Evolutionary conservation across 2,888 invertebrate species (phyloP), one percentile per base, ranked within the genome.

Genomic region (Napeogenes sylphis): DNA sequence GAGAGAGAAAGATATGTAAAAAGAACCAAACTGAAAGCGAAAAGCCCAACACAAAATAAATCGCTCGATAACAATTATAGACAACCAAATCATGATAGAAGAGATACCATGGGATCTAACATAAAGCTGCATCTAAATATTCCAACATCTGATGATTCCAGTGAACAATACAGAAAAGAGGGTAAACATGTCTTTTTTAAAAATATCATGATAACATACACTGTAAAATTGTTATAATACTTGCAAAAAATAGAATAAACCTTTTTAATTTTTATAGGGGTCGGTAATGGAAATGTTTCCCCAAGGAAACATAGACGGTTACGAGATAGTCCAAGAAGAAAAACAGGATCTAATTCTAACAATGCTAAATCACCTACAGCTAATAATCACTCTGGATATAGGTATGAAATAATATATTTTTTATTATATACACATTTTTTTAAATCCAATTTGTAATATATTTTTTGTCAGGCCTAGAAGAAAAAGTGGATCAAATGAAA

Each of bases 261-360:
- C 35, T 35, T 42, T 3, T 10, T 10, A 3, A 42, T 10, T 8
- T 33, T 65, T 68, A 42, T 59, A 87, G 88, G 87, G 55, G 65
- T 80, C n/a, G 84, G 80, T 38, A 91, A 90, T 68, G 91, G 91
- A 55, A 91, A 86, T 73, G 73, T 89, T 67, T 92, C 93, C 12
- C 92, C 93, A 55, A 91, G 92, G 68, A 93, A 93, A 81, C 89
- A 91, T 67, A 92, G 93, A 73, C 91, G 94, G 65, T 85, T 91
- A 62, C 88, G 94, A 64, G 94, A 94, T 65, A 93, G 93, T 75
- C 93, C 93, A 1, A 82, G 94, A 73, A 90, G 94, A 76, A 94
- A 94, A 83, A 92, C 93, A 38, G 84, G 83, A n/a, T 83, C 91
- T 66, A 90, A 89, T 70, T 87, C 91, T 55, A 81, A 83, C 61